phyloP scores from a whole-genome alignment of 2,888 invertebrate species.

The Drosophila demipolita region DNA sequence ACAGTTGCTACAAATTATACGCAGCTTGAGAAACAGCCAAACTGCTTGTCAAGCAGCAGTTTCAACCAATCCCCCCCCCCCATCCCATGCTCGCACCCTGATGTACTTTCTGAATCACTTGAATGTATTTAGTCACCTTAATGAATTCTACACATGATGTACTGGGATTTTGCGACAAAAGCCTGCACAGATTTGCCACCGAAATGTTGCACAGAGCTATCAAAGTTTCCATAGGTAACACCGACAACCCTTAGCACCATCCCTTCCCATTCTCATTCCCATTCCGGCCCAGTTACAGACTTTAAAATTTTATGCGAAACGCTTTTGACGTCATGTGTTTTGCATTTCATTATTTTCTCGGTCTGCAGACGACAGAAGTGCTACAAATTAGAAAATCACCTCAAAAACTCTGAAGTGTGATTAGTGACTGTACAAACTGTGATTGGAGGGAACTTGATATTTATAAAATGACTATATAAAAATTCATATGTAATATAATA shows the following conservation, averaged over 20 bases:
- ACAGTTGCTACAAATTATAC: conserved; percentile 79
- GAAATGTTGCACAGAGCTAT: conserved; percentile 59
- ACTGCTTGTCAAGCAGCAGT: conserved; percentile 29
- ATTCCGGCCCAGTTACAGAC: conserved; percentile 53
- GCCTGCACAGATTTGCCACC: conserved; percentile 74
- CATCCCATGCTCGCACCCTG: neutral
- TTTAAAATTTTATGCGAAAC: conserved; percentile 74
- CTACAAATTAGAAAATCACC: conserved; percentile 17
- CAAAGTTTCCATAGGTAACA: conserved; percentile 65
- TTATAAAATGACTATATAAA: neutral
- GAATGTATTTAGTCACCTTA: conserved; percentile 79
- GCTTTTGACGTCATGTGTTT: conserved; percentile 59
- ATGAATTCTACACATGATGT: conserved; percentile 81
- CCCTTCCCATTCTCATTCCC: conserved; percentile 10
- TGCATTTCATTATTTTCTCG: conserved; percentile 36
- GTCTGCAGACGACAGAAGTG: conserved; percentile 29
- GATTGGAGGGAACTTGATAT: neutral
- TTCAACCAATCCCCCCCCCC: neutral
- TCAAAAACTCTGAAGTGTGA: conserved; percentile 32
- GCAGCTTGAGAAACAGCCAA: conserved; percentile 77
- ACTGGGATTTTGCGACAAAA: conserved; percentile 76
- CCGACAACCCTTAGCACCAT: conserved; percentile 21
- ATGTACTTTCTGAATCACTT: conserved; percentile 40
- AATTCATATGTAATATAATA: no score
- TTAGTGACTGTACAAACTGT: conserved; percentile 16